Conservation (phyloP, 2,888 invertebrate genomes). For the Drosophila macrospina region DNA sequence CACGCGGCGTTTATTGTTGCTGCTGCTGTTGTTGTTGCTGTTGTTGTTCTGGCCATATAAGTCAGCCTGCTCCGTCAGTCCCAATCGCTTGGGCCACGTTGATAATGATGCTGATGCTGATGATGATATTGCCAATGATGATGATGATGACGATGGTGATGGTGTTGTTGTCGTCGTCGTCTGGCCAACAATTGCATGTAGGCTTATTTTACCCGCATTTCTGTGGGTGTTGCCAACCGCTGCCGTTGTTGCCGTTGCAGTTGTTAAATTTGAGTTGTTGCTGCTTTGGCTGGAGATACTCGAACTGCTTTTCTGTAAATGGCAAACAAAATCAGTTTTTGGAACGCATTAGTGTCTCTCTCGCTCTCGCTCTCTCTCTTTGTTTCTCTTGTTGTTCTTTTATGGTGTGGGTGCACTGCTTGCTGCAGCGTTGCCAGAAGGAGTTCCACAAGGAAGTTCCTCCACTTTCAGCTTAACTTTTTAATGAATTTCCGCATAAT, state of each 20-base stretch:
- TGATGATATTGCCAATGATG: slow-evolving; percentile 59
- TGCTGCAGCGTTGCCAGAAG: slow-evolving; percentile 28
- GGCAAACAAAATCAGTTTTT: slow-evolving; percentile 55
- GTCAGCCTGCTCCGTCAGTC: slow-evolving; percentile 80
- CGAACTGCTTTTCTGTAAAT: slow-evolving; percentile 84
- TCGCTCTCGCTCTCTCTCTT: background rate
- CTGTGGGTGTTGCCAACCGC: slow-evolving; percentile 81
- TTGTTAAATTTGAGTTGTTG: slow-evolving; percentile 80
- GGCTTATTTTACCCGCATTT: slow-evolving; percentile 83
- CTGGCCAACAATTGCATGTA: slow-evolving; percentile 83
- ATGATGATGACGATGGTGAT: slow-evolving; percentile 61
- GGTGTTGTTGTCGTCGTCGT: slow-evolving; percentile 58
- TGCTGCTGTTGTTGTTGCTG: slow-evolving; percentile 68
- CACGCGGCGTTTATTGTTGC: slow-evolving; percentile 71
- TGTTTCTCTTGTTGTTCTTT: background rate
- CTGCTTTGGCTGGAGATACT: slow-evolving; percentile 83
- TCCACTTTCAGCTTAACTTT: slow-evolving; percentile 9
- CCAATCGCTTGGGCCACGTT: slow-evolving; percentile 76
- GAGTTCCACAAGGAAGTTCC: slow-evolving; percentile 57
- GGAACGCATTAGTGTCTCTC: slow-evolving; percentile 34
- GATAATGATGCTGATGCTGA: slow-evolving; percentile 61
- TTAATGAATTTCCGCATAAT: slow-evolving; percentile 40
- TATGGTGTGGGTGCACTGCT: slow-evolving; percentile 58
- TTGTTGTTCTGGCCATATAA: slow-evolving; percentile 78
- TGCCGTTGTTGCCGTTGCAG: slow-evolving; percentile 49